Evolutionary conservation across 53 echinoderm and acorn worm species (phyloP).

Genomic region (Echinometra lucunter): DNA sequence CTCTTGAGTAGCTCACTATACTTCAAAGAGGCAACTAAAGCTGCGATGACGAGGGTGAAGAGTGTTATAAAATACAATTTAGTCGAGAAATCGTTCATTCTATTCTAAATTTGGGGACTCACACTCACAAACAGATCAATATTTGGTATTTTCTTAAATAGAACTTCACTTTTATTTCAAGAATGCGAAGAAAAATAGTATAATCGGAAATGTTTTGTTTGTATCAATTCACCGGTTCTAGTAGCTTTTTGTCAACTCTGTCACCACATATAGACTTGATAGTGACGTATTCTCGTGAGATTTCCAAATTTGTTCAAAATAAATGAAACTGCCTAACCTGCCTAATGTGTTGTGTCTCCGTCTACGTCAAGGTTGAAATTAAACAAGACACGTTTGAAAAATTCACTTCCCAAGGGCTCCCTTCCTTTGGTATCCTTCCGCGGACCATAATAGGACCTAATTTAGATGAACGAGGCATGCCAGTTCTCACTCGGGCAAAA

Average conservation of each 20-base stretch:
- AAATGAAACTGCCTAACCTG: background rate
- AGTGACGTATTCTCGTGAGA: background rate
- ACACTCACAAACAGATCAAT: background rate
- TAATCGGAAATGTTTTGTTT: background rate
- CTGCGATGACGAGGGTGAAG: background rate
- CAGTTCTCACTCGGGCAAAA: slow-evolving; percentile 12
- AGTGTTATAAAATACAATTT: background rate
- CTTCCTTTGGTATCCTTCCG: background rate
- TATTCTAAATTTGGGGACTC: background rate
- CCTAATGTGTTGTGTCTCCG: background rate
- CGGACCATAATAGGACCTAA: background rate
- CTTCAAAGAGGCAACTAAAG: background rate
- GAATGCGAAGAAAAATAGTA: background rate
- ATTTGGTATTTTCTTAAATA: background rate
- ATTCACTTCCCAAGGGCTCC: slow-evolving; percentile 21
- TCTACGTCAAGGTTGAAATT: slow-evolving; percentile 15
- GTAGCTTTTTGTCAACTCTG: background rate
- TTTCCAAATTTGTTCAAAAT: background rate
- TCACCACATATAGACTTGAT: background rate
- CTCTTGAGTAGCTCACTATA: background rate
- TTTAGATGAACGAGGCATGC: background rate
- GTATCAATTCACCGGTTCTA: background rate
- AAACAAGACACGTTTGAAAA: slow-evolving; percentile 6
- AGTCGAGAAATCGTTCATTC: background rate
- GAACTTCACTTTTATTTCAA: background rate